These are phyloP conservation scores for Caerostris darwini DNA, from an alignment of 1,140 invertebrate species.

Conservation along the genomic window DNA sequence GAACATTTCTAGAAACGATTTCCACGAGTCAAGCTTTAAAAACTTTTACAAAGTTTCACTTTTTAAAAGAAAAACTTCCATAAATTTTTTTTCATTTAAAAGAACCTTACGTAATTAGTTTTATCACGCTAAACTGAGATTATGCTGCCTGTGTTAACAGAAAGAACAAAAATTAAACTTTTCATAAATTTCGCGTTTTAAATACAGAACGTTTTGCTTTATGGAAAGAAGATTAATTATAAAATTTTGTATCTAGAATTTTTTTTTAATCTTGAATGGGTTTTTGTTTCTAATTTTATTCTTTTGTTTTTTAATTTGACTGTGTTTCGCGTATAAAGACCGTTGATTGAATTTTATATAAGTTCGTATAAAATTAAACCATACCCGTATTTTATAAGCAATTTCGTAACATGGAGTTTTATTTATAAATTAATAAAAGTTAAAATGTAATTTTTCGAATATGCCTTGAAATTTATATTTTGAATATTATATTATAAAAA, in stretches of 20 bases:
- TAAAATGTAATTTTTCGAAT: too few species aligned
- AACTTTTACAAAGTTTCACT: background rate
- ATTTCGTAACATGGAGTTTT: too few species aligned
- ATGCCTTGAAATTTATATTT: too few species aligned
- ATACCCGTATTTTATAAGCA: too few species aligned
- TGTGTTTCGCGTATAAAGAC: background rate
- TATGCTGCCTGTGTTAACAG: background rate
- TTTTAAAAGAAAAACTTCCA: background rate
- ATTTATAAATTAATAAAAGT: too few species aligned
- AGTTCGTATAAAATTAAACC: too few species aligned
- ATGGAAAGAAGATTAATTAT: background rate
- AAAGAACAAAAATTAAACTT: background rate
- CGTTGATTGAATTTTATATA: background rate
- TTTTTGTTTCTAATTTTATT: background rate
- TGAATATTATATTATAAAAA: too few species aligned
- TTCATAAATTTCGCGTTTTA: background rate
- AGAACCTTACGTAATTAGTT: background rate
- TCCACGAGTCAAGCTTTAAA: background rate
- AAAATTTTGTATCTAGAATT: background rate
- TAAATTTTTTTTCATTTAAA: background rate
- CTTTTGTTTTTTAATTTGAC: background rate
- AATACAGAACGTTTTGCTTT: background rate
- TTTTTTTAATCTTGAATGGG: background rate
- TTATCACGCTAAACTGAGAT: background rate
- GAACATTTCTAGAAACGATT: conserved; percentile 16